These are phyloP conservation scores for Eufriesea mexicana DNA, from an alignment of 1,140 invertebrate genomes.

Conservation along the genomic window DNA sequence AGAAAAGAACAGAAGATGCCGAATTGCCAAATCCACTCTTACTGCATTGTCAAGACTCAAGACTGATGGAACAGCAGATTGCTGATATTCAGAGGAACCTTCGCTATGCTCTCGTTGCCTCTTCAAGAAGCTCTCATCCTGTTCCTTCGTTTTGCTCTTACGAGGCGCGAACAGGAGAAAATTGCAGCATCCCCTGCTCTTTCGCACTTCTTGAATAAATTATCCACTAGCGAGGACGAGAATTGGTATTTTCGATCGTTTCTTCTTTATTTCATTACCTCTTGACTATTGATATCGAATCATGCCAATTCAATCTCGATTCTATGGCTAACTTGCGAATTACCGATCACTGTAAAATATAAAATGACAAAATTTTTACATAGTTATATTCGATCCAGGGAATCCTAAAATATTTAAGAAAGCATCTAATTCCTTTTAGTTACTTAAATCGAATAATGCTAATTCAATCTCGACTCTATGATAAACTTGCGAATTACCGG, in stretches of 20 bases:
- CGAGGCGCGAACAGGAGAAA: not conserved
- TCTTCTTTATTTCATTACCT: not conserved
- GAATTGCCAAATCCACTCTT: conserved; percentile 28
- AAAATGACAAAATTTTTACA: no score
- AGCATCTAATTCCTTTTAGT: no score
- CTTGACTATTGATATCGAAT: not conserved
- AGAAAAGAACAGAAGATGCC: not conserved
- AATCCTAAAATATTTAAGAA: no score
- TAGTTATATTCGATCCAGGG: no score
- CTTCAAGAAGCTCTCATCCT: not conserved
- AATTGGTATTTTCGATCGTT: not conserved
- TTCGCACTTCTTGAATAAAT: conserved; percentile 30
- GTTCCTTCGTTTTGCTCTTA: not conserved
- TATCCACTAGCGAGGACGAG: not conserved
- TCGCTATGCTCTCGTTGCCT: not conserved
- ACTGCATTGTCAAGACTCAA: not conserved
- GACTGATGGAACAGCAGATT: conserved; percentile 46
- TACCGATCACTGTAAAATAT: no score
- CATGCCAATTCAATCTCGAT: no score
- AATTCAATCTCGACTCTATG: no score
- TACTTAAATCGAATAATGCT: no score
- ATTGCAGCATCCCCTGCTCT: not conserved
- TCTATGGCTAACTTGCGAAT: no score
- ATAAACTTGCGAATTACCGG: no score
- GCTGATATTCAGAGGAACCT: conserved; percentile 12